These are phyloP conservation scores for Leptopilina syphax DNA, from an alignment of 2,888 invertebrate genomes.

Conservation along the genomic window DNA sequence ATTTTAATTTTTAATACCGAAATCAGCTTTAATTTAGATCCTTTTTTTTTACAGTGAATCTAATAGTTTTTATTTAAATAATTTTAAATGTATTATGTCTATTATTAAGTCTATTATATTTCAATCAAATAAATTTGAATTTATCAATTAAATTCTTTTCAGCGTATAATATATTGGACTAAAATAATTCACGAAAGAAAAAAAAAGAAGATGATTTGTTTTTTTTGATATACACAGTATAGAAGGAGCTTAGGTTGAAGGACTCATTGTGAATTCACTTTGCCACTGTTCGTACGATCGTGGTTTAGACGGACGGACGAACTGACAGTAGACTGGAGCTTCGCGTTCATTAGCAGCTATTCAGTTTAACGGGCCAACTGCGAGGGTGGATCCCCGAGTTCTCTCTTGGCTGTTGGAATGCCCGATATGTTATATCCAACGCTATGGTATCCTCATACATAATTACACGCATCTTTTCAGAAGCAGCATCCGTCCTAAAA, in stretches of 20 bases:
- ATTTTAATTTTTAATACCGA: too few relatives aligned
- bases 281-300: constrained; percentile 63
- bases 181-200: too few relatives aligned
- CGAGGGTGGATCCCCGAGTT: constrained; percentile 71
- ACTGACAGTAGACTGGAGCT: constrained; percentile 67
- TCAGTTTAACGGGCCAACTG: constrained; percentile 74
- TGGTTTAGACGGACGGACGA: constrained; percentile 61
- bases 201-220: constrained; percentile 16
- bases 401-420: constrained; percentile 71
- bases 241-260: constrained; percentile 22
- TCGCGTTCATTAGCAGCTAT: constrained; percentile 75
- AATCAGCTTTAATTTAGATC: too few relatives aligned
- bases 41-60: too few relatives aligned
- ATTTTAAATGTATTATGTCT: too few relatives aligned
- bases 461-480: constrained; percentile 68
- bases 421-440: constrained; percentile 71
- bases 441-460: constrained; percentile 64
- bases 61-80: too few relatives aligned
- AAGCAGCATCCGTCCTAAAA: constrained; percentile 40
- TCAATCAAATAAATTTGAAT: too few relatives aligned
- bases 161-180: too few relatives aligned
- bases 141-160: too few relatives aligned
- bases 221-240: not conserved
- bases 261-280: constrained; percentile 42
- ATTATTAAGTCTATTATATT: too few relatives aligned